Conservation (phyloP, 2,797 vertebrate species). For the Peromyscus aztecus region DNA sequence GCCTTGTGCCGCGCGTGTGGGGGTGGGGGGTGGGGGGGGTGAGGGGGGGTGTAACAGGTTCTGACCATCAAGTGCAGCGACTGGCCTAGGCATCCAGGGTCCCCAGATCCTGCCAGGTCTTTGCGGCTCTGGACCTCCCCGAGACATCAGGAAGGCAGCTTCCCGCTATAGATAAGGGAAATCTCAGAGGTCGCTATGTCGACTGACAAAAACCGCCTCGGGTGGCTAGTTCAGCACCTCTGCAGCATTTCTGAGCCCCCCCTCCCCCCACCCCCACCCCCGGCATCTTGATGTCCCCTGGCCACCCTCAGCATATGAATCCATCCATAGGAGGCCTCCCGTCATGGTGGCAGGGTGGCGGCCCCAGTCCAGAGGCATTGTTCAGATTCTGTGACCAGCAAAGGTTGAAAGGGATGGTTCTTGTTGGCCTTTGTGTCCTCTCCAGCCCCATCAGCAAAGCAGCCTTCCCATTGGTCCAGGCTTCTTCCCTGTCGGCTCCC, state of each 20-base stretch:
- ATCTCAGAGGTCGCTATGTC: fast-evolving
- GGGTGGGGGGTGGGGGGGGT: too few relatives aligned
- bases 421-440: background rate
- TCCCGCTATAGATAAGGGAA: background rate
- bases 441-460: background rate
- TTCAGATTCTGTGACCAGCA: background rate
- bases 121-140: fast-evolving
- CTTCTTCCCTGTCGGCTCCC: background rate
- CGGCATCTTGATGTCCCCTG: too few relatives aligned
- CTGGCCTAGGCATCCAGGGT: fast-evolving
- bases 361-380: background rate
- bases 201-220: fast-evolving
- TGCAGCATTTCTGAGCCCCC: fast-evolving
- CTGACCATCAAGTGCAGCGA: too few relatives aligned
- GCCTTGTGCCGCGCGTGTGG: background rate
- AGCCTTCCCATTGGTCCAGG: background rate
- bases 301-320: background rate
- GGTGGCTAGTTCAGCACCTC: background rate
- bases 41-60: background rate
- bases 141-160: fast-evolving
- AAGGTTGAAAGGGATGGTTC: background rate
- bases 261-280: too few relatives aligned
- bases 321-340: background rate
- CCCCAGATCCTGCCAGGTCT: background rate
- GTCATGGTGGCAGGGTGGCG: background rate